Evolutionary conservation across 2,888 invertebrate genomes (phyloP), one percentile per base, ranked within the genome.

Genomic region (Hanleya hanleyi): DNA sequence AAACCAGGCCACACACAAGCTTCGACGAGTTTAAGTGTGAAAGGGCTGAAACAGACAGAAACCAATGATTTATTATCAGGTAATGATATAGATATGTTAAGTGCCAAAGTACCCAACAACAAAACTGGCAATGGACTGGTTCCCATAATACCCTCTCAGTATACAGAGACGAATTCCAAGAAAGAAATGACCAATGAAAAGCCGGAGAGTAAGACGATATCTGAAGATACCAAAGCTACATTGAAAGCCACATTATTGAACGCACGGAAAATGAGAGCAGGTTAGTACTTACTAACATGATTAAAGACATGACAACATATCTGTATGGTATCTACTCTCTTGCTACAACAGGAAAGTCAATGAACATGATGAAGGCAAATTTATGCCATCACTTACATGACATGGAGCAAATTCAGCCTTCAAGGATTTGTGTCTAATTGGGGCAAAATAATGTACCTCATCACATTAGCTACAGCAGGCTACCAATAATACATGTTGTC

Each of bases 21-120:
- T n/a, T n/a, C n/a, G n/a, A n/a, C n/a, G n/a, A n/a, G n/a, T n/a
- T n/a, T n/a, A n/a, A n/a, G n/a, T n/a, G n/a, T n/a, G n/a, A n/a
- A n/a, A n/a, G n/a, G n/a, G n/a, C n/a, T n/a, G n/a, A n/a, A n/a
- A n/a, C n/a, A n/a, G n/a, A n/a, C n/a, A n/a, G n/a, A n/a, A n/a
- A n/a, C 77, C 6, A 62, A n/a, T n/a, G 12, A 12, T 22, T 22
- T 51, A 26, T 26, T 26, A 12, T 51, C 51, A 9, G 22, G 51
- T 26, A 12, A 66, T 22, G 88, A 88, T 72, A 78, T 89, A 35
- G 88, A 88, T 75, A 89, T 88, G 88, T 76, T 86, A 7, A 89
- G 88, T 79, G 88, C 88, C 0, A 85, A 84, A 75, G 82, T 81
- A 15, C 75, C 70, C 0, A 78, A 78, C 50, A 69, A 76, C 18